Base-by-base conservation (phyloP, 2,797 vertebrate species). In the Pygocentrus nattereri region DNA sequence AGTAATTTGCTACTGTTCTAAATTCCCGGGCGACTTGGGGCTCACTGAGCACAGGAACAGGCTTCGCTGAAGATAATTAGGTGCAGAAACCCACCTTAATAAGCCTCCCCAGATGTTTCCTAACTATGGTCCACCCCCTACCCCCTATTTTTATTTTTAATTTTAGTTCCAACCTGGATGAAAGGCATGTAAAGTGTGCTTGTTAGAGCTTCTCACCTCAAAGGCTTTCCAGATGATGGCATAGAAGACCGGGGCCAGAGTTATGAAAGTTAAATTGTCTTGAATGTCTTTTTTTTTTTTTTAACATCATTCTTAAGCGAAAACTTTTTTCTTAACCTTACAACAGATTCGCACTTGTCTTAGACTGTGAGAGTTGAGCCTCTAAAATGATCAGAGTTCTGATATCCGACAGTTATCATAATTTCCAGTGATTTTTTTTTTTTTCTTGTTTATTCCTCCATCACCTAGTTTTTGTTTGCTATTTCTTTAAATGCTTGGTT, bases 1-100 rank as follows among this genome's bases (percentile, higher is more conserved):
- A 74, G 81, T 85, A 78, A 88, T 89, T 87, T 88, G 86, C 86
- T 88, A 87, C 85, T 78, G 80, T 80, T 84, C 76, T 59, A 15
- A 49, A 80, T 81, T 78, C 70, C 56, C 73, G 16, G 79, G 82
- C 59, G 69, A 81, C 76, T 81, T n/a, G 69, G 80, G 69, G 59
- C 79, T 84, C 50, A 62, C 61, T 52, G 69, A 73, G 69, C 50
- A 70, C 76, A 79, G 79, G 79, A 83, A 62, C 70, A 64, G 52
- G 74, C 78, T 71, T 72, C 30, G 61, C 54, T 83, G 70, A 41
- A 54, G 61, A 68, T 89, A 89, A 88, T 87, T 80, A 81, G 82
- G 73, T 76, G 75, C 87, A 90, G 87, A 80, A 85, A 82, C 80
- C 59, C 12, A n/a, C 65, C 62, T 78, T 85, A 85, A 87, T 80